Evolutionary conservation across 2,888 invertebrate species (phyloP).

Genomic region (Galerucella pusilla): DNA sequence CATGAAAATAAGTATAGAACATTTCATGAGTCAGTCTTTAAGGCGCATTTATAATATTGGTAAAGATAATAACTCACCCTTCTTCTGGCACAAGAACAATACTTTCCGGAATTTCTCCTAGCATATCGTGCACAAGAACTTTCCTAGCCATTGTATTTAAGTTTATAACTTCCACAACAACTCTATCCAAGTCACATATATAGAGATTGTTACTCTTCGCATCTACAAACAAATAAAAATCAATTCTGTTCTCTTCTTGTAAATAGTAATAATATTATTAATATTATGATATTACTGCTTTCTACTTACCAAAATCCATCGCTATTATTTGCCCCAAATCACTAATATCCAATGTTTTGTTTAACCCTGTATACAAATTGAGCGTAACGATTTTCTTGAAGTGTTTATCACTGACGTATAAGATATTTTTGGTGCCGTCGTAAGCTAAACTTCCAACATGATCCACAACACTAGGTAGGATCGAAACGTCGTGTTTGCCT

Average conservation of each 20-base stretch:
- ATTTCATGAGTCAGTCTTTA: too few species aligned
- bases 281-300: slow-evolving; percentile 16
- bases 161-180: slow-evolving; percentile 74
- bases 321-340: slow-evolving; percentile 68
- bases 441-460: slow-evolving; percentile 76
- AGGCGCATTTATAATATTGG: not conserved
- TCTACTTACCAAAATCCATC: slow-evolving; percentile 69
- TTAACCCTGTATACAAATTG: slow-evolving; percentile 57
- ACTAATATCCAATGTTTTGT: slow-evolving; percentile 59
- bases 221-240: slow-evolving; percentile 66
- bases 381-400: slow-evolving; percentile 65
- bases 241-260: not conserved
- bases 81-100: slow-evolving; percentile 76
- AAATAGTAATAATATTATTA: not conserved
- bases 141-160: slow-evolving; percentile 71
- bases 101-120: slow-evolving; percentile 73
- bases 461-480: slow-evolving; percentile 61
- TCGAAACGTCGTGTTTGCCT: slow-evolving; percentile 72
- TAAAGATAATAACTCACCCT: slow-evolving; percentile 66
- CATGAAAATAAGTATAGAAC: too few species aligned
- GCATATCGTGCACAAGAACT: slow-evolving; percentile 70
- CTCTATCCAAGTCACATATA: slow-evolving; percentile 74
- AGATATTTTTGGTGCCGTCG: slow-evolving; percentile 69
- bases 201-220: slow-evolving; percentile 79
- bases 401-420: slow-evolving; percentile 68